Evolutionary conservation across 2,113 vertebrate species (phyloP).

Genomic region (Bos javanicus): DNA sequence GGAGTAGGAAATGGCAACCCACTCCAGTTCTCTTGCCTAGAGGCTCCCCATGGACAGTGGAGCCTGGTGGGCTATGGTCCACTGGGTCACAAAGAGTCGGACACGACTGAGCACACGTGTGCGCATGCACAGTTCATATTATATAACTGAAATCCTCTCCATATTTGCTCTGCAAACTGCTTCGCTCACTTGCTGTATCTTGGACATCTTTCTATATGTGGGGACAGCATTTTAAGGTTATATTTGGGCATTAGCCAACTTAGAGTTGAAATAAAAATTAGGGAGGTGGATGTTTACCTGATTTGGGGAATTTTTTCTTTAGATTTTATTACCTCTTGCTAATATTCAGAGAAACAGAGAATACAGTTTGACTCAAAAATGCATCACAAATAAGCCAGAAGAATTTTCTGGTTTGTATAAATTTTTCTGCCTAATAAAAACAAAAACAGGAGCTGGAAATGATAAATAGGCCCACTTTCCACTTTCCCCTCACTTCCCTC

Average conservation of each 20-base stretch:
- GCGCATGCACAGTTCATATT: background rate
- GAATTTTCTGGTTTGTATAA: background rate
- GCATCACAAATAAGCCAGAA: background rate
- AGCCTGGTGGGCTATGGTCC: background rate
- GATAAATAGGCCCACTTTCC: background rate
- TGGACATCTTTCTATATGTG: background rate
- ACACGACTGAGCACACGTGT: background rate
- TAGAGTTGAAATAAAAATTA: background rate
- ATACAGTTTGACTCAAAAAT: background rate
- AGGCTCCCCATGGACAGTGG: background rate
- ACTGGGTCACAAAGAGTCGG: accelerated
- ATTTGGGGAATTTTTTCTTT: background rate
- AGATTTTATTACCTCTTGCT: background rate
- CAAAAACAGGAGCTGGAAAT: background rate
- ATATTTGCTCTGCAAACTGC: background rate
- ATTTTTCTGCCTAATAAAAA: background rate
- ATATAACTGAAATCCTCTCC: background rate
- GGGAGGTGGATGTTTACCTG: background rate
- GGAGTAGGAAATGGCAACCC: background rate
- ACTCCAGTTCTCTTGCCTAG: background rate
- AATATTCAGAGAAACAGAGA: background rate
- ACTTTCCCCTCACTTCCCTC: background rate
- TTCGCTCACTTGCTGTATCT: background rate
- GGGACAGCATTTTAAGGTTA: background rate
- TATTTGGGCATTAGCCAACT: background rate